These are phyloP conservation scores for Chaetura pelagica DNA, from an alignment of 2,113 vertebrate species.

Conservation along the genomic window DNA sequence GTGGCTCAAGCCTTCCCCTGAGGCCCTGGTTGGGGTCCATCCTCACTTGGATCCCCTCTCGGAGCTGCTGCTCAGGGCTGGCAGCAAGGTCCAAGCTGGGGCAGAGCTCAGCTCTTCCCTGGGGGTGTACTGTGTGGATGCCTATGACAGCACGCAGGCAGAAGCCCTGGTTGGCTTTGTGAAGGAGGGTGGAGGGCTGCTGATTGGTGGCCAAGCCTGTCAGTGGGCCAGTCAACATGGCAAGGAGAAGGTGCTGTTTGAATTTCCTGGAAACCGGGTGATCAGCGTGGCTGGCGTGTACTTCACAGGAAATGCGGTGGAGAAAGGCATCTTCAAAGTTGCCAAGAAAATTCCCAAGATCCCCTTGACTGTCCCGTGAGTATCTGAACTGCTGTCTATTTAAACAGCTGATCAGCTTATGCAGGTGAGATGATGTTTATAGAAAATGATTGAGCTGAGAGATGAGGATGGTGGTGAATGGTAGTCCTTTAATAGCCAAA, in stretches of 20 bases:
- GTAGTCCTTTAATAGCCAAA: neutral
- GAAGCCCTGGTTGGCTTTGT: conserved; percentile 81
- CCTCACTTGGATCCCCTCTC: conserved; percentile 61
- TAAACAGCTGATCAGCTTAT: neutral
- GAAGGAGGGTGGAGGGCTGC: conserved; percentile 84
- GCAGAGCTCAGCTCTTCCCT: conserved; percentile 47
- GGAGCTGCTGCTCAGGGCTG: conserved; percentile 68
- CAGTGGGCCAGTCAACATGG: conserved; percentile 78
- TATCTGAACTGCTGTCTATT: conserved; percentile 9
- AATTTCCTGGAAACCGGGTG: conserved; percentile 87
- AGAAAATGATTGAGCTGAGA: neutral
- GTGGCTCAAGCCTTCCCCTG: conserved; percentile 82
- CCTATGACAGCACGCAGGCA: conserved; percentile 69
- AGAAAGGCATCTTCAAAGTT: conserved; percentile 75
- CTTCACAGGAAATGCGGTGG: conserved; percentile 78
- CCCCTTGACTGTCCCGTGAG: conserved; percentile 83
- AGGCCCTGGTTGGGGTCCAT: conserved; percentile 77
- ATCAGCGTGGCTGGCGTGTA: conserved; percentile 87
- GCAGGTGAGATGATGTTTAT: neutral
- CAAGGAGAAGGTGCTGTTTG: conserved; percentile 76
- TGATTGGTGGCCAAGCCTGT: conserved; percentile 88
- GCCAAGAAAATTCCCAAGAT: conserved; percentile 83
- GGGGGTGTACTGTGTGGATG: conserved; percentile 82
- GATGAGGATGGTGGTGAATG: neutral
- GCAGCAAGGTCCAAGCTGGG: conserved; percentile 53